Base-by-base conservation (phyloP, 2,888 invertebrate genomes). In the Lasioglossum vierecki region DNA sequence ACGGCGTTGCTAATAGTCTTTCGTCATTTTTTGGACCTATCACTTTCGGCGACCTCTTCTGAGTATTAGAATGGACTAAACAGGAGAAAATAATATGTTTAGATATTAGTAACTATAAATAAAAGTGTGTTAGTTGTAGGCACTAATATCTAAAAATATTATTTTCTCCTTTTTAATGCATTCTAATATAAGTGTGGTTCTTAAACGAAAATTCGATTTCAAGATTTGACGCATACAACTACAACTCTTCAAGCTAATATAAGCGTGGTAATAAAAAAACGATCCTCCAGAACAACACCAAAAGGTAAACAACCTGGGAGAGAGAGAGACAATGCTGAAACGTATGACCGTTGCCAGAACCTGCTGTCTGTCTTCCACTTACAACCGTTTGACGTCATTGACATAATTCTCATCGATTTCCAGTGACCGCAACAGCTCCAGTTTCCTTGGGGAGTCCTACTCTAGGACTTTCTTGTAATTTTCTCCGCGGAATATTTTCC, bases 341-440 rank as follows among this genome's bases (percentile, higher is more conserved):
- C 15, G 13, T 41, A 53, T 80, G 80, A 41, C 71, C 60, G 8
- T 30, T 70, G 44, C 26, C 72, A 46, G 79, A 30, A 79, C 46
- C 26, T n/a, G 39, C 5, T 18, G 68, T 35, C 30, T 66, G 39
- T 18, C 30, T 63, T 77, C 60, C 30, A 60, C 46, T 53, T n/a
- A 77, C 74, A 78, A 77, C 76, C 41, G 26, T 46, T 80, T 63
- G 78, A 84, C 78, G 75, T 73, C 79, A 73, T 49, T 74, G 41
- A 26, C 41, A 53, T 77, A 74, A 83, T 83, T 76, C 53, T 26
- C 70, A 80, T 77, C 57, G 79, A 85, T 83, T 85, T 83, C 44
- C 70, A 71, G 30, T 57, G 57, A 6, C 60, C 22, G 53, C 39
- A 80, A 80, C 35, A 73, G 46, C 35, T 63, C 18, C 26, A 30